Conservation (phyloP, 1,140 invertebrate genomes). For the Papilio aristodemus region DNA sequence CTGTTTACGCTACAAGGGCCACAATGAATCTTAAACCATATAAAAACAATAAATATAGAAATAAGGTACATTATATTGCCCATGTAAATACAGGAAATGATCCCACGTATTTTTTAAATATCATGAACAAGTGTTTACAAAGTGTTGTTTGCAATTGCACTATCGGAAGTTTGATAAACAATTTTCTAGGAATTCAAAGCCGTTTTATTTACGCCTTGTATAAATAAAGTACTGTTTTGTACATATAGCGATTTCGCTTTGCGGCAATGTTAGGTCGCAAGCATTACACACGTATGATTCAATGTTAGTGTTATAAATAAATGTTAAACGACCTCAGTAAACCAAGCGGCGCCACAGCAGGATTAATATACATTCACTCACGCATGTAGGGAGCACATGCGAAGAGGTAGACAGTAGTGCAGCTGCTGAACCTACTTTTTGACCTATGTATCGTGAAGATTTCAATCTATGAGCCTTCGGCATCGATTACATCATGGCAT, state of each 20-base stretch:
- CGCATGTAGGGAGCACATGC: too few relatives aligned
- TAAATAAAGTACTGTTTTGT: constrained; percentile 17
- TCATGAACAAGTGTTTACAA: constrained; percentile 3
- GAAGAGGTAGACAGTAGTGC: too few relatives aligned
- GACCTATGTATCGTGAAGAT: too few relatives aligned
- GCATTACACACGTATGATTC: constrained; percentile 22
- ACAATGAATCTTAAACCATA: background rate
- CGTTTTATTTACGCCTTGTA: background rate
- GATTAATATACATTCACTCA: background rate
- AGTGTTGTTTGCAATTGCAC: constrained; percentile 1
- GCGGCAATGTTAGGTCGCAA: constrained; percentile 9
- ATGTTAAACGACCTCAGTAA: constrained; percentile 22
- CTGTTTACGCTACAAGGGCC: background rate
- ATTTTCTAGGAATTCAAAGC: constrained; percentile 5
- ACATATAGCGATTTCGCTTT: constrained; percentile 13
- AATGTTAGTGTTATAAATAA: constrained; percentile 30
- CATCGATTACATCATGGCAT: too few relatives aligned
- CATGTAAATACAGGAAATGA: constrained; percentile 23
- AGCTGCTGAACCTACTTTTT: too few relatives aligned
- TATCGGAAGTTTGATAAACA: background rate
- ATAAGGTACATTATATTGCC: background rate
- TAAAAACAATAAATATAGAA: background rate
- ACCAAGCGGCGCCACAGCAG: background rate
- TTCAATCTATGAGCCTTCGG: too few relatives aligned
- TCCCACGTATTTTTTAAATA: constrained; percentile 14